phyloP scores from a whole-genome alignment of 2,888 invertebrate species.

The Elaeidobius kamerunicus region DNA sequence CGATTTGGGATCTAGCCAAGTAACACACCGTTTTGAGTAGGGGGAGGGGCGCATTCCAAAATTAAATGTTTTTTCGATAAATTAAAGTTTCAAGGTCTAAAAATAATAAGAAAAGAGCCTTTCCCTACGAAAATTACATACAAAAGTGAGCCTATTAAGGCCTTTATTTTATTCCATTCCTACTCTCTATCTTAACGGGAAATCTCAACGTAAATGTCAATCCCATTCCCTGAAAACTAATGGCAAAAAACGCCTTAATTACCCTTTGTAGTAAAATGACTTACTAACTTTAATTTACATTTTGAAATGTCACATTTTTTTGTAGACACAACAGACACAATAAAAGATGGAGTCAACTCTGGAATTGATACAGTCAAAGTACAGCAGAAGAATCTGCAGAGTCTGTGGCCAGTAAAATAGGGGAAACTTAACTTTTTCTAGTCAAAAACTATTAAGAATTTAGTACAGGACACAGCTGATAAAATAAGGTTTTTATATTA shows the following conservation, averaged over 20 bases:
- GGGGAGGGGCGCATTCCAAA: neutral
- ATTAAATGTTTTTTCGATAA: neutral
- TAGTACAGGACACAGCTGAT: conserved; percentile 14
- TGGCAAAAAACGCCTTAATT: neutral
- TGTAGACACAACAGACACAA: conserved; percentile 44
- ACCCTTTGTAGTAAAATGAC: neutral
- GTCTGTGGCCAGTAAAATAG: conserved; percentile 43
- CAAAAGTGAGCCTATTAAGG: neutral
- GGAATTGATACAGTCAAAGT: conserved; percentile 45
- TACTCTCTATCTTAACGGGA: no score
- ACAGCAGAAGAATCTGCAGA: conserved; percentile 45
- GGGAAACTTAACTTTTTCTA: conserved; percentile 42
- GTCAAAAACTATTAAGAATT: conserved; percentile 37
- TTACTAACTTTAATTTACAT: neutral
- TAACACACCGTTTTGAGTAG: no score
- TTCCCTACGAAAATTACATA: neutral
- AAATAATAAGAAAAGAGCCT: no score
- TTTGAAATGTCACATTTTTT: conserved; percentile 13
- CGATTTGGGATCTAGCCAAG: no score
- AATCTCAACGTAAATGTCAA: neutral
- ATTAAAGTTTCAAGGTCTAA: neutral
- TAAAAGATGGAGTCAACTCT: conserved; percentile 37
- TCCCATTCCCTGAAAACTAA: neutral
- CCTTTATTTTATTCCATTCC: neutral
- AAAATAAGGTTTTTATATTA: conserved; percentile 10